phyloP scores from a whole-genome alignment of 2,888 invertebrate genomes.

The Lithosia quadra region DNA sequence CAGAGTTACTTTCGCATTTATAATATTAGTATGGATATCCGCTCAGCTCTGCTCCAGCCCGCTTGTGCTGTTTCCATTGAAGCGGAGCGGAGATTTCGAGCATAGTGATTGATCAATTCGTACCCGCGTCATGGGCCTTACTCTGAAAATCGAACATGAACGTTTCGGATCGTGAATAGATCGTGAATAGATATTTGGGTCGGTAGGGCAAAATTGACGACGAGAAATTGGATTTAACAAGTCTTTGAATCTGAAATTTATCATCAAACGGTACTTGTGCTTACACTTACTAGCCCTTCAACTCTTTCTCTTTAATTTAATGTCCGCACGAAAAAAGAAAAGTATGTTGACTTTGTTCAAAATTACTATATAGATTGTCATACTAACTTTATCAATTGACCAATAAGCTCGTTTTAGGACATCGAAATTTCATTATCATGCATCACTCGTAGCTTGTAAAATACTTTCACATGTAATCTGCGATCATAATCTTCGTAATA shows the following conservation, averaged over 20 bases:
- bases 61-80: too few relatives aligned
- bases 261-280: neutral
- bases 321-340: too few relatives aligned
- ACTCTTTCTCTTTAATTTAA: neutral
- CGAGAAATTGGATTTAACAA: neutral
- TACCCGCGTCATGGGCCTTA: too few relatives aligned
- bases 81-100: too few relatives aligned
- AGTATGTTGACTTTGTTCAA: neutral
- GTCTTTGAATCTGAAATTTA: neutral
- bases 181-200: constrained; percentile 7
- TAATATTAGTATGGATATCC: too few relatives aligned
- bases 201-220: neutral
- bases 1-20: too few relatives aligned
- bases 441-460: neutral
- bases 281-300: neutral
- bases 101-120: too few relatives aligned
- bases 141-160: too few relatives aligned
- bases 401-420: neutral
- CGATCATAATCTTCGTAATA: neutral
- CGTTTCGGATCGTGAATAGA: too few relatives aligned
- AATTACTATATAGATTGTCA: neutral
- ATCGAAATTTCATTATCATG: neutral
- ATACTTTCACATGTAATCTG: neutral
- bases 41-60: too few relatives aligned
- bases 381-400: neutral